Conservation (phyloP, 2,113 vertebrate genomes). For the Enhydra lutris region DNA sequence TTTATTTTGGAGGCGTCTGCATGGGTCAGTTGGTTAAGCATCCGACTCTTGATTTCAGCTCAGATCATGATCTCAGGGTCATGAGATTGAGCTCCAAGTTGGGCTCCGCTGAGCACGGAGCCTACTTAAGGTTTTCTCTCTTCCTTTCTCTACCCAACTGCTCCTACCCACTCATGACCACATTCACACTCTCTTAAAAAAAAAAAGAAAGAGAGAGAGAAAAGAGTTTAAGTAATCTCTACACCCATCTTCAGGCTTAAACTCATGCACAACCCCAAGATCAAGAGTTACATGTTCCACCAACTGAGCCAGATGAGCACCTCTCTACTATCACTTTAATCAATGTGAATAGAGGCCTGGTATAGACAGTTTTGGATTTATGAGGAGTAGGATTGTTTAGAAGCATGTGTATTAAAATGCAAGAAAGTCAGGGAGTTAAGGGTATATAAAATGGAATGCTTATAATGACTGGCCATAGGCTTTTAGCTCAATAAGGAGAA, state of each 20-base stretch:
- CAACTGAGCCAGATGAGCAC: too few relatives aligned
- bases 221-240: too few relatives aligned
- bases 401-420: neutral
- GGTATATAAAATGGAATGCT: neutral
- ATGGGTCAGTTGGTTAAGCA: neutral
- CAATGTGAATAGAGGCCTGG: neutral
- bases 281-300: too few relatives aligned
- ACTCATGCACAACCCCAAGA: too few relatives aligned
- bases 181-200: too few relatives aligned
- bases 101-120: neutral
- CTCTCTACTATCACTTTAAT: neutral
- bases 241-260: too few relatives aligned
- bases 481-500: neutral
- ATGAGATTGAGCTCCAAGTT: neutral
- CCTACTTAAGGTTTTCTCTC: neutral
- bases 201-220: too few relatives aligned
- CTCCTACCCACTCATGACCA: neutral
- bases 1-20: neutral
- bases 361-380: neutral
- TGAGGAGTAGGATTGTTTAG: neutral
- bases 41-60: neutral
- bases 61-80: too few relatives aligned
- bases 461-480: neutral
- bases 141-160: neutral
- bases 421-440: neutral